Evolutionary conservation across 2,113 vertebrate species (phyloP).

Genomic region (Sebastes fasciatus): DNA sequence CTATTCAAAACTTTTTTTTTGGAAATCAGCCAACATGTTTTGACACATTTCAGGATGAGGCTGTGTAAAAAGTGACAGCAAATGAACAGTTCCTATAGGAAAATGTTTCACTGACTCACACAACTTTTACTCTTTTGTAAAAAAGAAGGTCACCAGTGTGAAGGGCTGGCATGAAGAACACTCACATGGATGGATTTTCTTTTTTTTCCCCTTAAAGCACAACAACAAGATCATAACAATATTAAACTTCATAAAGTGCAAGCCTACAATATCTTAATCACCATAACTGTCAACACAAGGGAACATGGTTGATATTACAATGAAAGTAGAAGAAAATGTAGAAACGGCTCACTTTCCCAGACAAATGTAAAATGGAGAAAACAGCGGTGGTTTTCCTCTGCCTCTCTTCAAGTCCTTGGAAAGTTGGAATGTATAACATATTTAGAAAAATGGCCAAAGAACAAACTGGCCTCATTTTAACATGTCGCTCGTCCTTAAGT

Average conservation of each 20-base stretch:
- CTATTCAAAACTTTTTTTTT: neutral
- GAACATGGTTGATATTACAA: constrained; percentile 26
- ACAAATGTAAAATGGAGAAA: constrained; percentile 42
- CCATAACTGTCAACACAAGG: constrained; percentile 44
- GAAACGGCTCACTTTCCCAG: constrained; percentile 43
- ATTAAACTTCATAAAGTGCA: constrained; percentile 64
- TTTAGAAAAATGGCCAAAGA: constrained; percentile 43
- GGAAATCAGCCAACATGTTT: constrained; percentile 26
- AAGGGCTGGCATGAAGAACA: constrained; percentile 36
- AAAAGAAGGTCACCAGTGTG: constrained; percentile 14
- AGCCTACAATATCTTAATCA: constrained; percentile 50
- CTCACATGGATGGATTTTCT: constrained; percentile 13
- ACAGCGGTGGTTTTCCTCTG: constrained; percentile 23
- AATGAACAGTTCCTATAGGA: constrained; percentile 23
- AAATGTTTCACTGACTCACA: constrained; percentile 17
- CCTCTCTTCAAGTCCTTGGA: constrained; percentile 41
- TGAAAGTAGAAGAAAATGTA: constrained; percentile 45
- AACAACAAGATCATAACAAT: constrained; percentile 64
- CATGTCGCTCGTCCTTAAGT: constrained; percentile 11
- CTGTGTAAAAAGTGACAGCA: constrained; percentile 22
- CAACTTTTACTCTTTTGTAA: neutral
- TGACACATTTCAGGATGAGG: constrained; percentile 30
- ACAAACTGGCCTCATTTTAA: constrained; percentile 34
- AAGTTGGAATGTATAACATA: constrained; percentile 65
- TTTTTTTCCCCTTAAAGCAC: constrained; percentile 38